Percentiles rank a stretch among this genome's conserved stretches.
These are phyloP conservation scores for Eupithecia abbreviata DNA, from an alignment of 2,888 invertebrate species.

Conservation along the genomic window DNA sequence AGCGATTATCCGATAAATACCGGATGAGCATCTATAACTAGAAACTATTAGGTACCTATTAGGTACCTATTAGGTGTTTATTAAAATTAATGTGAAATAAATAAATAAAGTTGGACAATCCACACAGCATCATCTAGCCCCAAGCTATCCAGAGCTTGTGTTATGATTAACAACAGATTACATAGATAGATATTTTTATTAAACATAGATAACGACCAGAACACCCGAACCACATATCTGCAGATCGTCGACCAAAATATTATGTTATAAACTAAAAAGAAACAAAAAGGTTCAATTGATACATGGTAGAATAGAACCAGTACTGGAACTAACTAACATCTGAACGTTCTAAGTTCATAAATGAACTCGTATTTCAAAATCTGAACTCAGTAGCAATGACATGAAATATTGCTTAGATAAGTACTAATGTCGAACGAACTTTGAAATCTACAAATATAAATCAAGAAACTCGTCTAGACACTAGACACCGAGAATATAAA, in stretches of 20 bases:
- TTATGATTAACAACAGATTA: no score
- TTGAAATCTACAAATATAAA: conserved; percentile 8
- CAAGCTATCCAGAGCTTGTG: no score
- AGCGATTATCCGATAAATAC: not conserved
- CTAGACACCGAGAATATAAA: conserved; percentile 17
- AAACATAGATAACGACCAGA: no score
- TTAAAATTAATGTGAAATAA: not conserved
- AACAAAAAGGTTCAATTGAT: not conserved
- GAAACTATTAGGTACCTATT: not conserved
- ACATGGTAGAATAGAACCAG: not conserved
- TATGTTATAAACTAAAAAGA: not conserved
- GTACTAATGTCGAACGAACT: conserved; percentile 4
- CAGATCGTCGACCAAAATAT: not conserved
- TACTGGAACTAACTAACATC: not conserved
- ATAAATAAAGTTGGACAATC: no score
- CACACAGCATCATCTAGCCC: no score
- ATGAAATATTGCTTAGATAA: conserved; percentile 7
- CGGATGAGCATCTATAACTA: not conserved
- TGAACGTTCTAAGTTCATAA: not conserved
- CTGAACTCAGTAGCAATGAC: conserved; percentile 4
- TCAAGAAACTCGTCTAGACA: conserved; percentile 21
- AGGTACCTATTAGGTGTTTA: no score
- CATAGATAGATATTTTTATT: no score
- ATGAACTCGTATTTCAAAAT: conserved; percentile 2
- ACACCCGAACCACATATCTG: no score